A percentile compares a stretch with the other conserved stretches of the same genome.
phyloP scores from a whole-genome alignment of 2,888 invertebrate species.

The Acrocera orbiculus region DNA sequence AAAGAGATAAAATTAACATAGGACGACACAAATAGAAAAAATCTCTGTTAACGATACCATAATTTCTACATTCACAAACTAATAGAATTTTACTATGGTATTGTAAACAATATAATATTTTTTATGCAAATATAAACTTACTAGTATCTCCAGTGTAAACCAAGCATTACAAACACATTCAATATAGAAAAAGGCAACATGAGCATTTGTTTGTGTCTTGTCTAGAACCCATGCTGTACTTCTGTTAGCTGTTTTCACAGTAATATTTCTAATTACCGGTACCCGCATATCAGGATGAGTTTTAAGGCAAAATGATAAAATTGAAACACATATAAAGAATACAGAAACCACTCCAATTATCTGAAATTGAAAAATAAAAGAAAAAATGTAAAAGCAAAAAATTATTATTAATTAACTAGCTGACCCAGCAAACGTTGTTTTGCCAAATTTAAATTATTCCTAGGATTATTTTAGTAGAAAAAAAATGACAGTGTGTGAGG shows the following conservation, averaged over 20 bases:
- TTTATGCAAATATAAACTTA: slow-evolving; percentile 14
- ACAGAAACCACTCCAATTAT: slow-evolving; percentile 95
- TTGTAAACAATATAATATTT: neutral
- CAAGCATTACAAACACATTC: slow-evolving; percentile 98
- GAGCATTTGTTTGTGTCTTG: slow-evolving; percentile 86
- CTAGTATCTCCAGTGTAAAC: slow-evolving; percentile 94
- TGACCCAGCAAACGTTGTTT: too few species aligned
- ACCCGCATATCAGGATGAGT: slow-evolving; percentile 98
- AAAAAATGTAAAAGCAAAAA: too few species aligned
- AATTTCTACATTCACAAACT: neutral
- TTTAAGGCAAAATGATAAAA: slow-evolving; percentile 98
- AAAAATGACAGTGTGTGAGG: too few species aligned
- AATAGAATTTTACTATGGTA: neutral
- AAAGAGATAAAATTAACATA: slow-evolving; percentile 9
- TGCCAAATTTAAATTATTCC: too few species aligned
- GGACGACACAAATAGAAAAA: slow-evolving; percentile 15
- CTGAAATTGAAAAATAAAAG: slow-evolving; percentile 40
- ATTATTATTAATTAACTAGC: too few species aligned
- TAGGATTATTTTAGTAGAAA: too few species aligned
- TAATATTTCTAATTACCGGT: slow-evolving; percentile 66
- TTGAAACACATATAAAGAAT: slow-evolving; percentile 98
- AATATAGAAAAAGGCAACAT: slow-evolving; percentile 94
- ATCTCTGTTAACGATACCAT: neutral
- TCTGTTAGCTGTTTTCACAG: slow-evolving; percentile 57
- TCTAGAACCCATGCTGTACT: slow-evolving; percentile 70